Base-by-base conservation (phyloP, 2,888 invertebrate genomes). In the Eilema sororculum region DNA sequence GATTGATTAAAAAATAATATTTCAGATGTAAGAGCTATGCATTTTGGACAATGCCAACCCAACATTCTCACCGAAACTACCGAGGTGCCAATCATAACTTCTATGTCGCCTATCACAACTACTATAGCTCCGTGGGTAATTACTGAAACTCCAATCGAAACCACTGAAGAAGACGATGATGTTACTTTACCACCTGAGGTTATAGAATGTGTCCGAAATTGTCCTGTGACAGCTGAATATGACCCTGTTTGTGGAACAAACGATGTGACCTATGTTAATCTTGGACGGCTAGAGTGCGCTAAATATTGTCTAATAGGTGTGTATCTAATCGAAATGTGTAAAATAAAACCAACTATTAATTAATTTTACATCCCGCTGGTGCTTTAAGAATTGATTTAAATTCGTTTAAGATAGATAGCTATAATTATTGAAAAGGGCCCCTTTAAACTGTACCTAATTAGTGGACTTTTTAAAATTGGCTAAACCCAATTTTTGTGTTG, bases 201-300 rank as follows among this genome's bases (percentile, higher is more conserved):
- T 9, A 16, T 30, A 20, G 37, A 3, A 9, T 92, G 92, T 73
- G 79, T 88, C 3, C 73, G 76, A 5, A 25, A 71, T 5, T 95
- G 95, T 75, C 87, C 86, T 2, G 85, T 87, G 12, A 91, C 93
- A 0, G 57, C 87, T 0, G 89, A 94, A 77, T 95, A 92, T 79
- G 91, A 93, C 77, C 95, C 95, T 0, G 90, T 95, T 10, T 95
- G 95, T 76, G 95, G 94, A 13, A 84, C 87, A 37, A 87, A 95
- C 74, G 78, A 84, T n/a, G 80, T 87, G 5, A 91, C 90, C 0
- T 95, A 95, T 75, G 70, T 46, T 33, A 95, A 95, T 74, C 82
- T 78, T 13, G 89, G 88, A 2, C 78, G 86, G 41, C 79, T 95
- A 37, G 77, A 82, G 8, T 95, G 95, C 76, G 92, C 93, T 2